Base-by-base conservation (phyloP, 2,888 invertebrate species). In the Parnassius mnemosyne region DNA sequence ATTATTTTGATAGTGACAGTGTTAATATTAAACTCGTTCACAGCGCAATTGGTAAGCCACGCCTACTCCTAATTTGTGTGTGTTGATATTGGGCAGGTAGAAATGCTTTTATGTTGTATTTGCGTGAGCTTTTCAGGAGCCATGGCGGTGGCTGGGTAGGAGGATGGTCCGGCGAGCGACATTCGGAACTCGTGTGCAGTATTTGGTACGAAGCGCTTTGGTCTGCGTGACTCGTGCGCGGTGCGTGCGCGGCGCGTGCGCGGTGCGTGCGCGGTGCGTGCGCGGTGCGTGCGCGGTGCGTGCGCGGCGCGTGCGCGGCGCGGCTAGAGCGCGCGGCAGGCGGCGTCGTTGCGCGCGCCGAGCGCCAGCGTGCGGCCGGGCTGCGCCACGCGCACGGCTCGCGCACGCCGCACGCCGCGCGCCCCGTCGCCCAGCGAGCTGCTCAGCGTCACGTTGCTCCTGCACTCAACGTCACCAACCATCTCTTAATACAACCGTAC, bases 291-390 rank as follows among this genome's bases (percentile, higher is more conserved):
- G 25, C 25, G 25, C 9, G 51, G 2, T 20, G 10, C 11, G 51
- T 43, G 10, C 11, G 16, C 3, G 50, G 2, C 10, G 50, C 16
- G 13, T 3, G 10, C 13, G 13, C 3, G 41, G 53, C 16, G 47
- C 53, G 42, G 82, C 34, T 34, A 34, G 34, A 34, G 77, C 67
- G 74, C 70, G 74, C 79, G 73, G 73, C 87, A 84, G 53, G 78
- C 74, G 68, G 57, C 71, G 78, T 83, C 83, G 76, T 81, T 81
- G 68, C 60, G 69, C 44, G 76, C 72, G 65, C 82, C 84, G 61
- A 84, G 81, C 65, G 76, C 66, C 53, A 84, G 73, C 70, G 80
- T 73, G 71, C 79, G 74, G 25, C 76, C 70, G 10, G 53, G 62
- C 13, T 58, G 43, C 41, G 64, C 62, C 43, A 34, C 53, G 55